These are phyloP conservation scores for Phylloscopus trochiloides DNA, from an alignment of 2,113 vertebrate species.

Conservation along the genomic window DNA sequence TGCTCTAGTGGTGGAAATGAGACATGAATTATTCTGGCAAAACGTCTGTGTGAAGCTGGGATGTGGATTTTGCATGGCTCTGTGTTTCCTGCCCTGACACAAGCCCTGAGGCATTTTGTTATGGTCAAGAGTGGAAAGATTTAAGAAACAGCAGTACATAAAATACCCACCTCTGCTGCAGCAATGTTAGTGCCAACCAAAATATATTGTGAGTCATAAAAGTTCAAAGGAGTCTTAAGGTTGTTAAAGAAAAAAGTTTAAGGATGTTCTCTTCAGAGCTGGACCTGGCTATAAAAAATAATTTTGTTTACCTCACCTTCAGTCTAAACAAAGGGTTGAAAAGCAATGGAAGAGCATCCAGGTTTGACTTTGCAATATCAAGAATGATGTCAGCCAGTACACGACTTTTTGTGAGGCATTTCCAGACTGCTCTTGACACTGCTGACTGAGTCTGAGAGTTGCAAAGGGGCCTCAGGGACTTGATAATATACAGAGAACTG, in stretches of 20 bases:
- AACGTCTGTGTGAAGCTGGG: fast-evolving
- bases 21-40: background rate
- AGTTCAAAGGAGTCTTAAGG: background rate
- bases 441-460: background rate
- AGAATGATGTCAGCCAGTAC: background rate
- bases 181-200: background rate
- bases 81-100: background rate
- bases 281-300: background rate
- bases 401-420: background rate
- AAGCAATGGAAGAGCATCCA: background rate
- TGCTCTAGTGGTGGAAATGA: background rate
- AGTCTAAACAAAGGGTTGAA: background rate
- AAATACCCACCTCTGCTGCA: background rate
- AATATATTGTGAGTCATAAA: background rate
- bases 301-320: background rate
- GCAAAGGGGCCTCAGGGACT: background rate
- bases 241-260: background rate
- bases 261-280: background rate
- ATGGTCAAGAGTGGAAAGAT: background rate
- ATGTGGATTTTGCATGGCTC: background rate
- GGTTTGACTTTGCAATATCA: background rate
- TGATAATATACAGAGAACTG: background rate
- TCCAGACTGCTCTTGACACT: background rate
- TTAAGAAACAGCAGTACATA: background rate
- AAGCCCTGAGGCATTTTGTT: background rate